phyloP scores from a whole-genome alignment of 2,797 vertebrate genomes.

The Semaprochilodus insignis region DNA sequence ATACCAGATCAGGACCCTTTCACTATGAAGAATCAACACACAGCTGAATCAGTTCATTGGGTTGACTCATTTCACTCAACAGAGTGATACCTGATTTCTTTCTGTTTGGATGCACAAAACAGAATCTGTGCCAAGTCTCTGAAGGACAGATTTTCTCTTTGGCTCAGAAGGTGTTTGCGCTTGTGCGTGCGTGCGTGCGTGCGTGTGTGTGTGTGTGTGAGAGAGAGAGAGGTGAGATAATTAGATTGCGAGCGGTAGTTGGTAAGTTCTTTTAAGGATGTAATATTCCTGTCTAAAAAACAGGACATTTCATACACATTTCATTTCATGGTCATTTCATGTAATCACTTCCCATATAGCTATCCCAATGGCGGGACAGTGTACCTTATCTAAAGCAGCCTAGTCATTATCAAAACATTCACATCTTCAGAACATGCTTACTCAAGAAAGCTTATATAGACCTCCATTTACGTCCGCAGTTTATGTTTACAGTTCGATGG shows the following conservation, averaged over 20 bases:
- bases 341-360: neutral
- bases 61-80: conserved; percentile 9
- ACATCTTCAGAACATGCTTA: neutral
- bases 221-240: neutral
- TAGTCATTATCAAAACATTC: neutral
- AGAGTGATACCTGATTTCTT: conserved; percentile 29
- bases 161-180: conserved; percentile 30
- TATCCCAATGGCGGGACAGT: neutral
- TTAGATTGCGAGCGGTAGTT: neutral
- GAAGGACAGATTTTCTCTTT: conserved; percentile 59
- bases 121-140: conserved; percentile 43
- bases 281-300: neutral
- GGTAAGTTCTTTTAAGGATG: neutral
- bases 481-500: conserved; percentile 49
- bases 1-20: neutral
- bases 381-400: neutral
- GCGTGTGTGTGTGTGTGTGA: neutral
- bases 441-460: neutral
- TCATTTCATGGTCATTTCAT: neutral
- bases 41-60: conserved; percentile 26
- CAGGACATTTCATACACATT: neutral
- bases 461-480: conserved; percentile 9
- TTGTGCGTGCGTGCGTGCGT: conserved; percentile 23
- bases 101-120: conserved; percentile 36
- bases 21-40: conserved; percentile 18